Evolutionary conservation across 2,797 vertebrate species (phyloP), one percentile per base, ranked within the genome.

Genomic region (Eurystomus glaucurus): DNA sequence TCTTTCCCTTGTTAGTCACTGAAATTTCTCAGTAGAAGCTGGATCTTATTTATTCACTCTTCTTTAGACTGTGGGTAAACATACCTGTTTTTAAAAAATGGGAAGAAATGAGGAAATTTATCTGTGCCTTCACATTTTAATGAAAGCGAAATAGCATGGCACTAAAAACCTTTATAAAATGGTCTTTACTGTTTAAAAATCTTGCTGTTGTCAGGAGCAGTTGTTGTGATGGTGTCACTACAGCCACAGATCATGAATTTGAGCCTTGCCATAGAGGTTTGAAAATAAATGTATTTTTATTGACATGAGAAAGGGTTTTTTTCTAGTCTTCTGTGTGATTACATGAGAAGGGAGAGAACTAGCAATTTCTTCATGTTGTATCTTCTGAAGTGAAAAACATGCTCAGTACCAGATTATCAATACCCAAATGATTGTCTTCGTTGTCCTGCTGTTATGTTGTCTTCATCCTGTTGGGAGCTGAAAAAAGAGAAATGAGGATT

Each of bases 381-480:
- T 82, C 81, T 79, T 96, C 80, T 45, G 35, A 52, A 88, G 92
- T 2, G 17, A 51, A 82, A 80, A 89, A 91, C 2, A 1, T 92
- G 45, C 55, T 84, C 5, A 5, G 26, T 93, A 77, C 39, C 45
- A 35, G 66, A 39, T 94, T 87, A 61, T 64, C 70, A 65, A 91
- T 85, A 91, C 80, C 55, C 81, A 90, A 94, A 93, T 91, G 71
- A 94, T 95, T 72, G 43, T 93, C 90, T 94, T 96, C 71, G 57
- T 74, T 88, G 93, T 91, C 80, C 81, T 64, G 64, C 65, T 50
- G 78, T 70, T 96, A 98, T 78, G 75, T 66, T 96, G 98, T 78
- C 98, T 97, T 90, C 89, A 93, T 82, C 93, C 54, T 75, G 94
- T 81, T 52, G 98, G 96, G 50, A 98, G 94, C 98, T 98, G 97